phyloP scores from a whole-genome alignment of 1,140 invertebrate species.

The Bombus turneri region DNA sequence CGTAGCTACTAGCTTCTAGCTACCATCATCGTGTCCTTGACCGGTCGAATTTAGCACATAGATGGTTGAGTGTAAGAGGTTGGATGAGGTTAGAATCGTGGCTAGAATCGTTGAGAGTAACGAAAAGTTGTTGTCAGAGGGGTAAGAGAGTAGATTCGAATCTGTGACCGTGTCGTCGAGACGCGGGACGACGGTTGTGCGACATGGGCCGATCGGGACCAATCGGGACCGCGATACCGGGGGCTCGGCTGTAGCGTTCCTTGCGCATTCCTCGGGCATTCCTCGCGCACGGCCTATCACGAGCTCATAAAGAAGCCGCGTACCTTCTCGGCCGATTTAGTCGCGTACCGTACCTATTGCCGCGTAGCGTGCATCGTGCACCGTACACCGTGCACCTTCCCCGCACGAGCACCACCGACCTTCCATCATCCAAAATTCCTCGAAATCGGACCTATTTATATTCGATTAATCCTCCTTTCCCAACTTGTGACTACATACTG shows the following conservation, averaged over 20 bases:
- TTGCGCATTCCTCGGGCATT: constrained; percentile 15
- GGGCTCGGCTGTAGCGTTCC: constrained; percentile 37
- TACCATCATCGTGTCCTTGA: neutral
- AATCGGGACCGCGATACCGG: constrained; percentile 27
- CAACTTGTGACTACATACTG: neutral
- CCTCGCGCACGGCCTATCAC: constrained; percentile 24
- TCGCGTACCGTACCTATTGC: constrained; percentile 42
- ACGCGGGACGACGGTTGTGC: neutral
- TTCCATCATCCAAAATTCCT: neutral
- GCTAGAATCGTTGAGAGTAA: neutral
- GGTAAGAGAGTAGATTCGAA: neutral
- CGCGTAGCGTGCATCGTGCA: constrained; percentile 33
- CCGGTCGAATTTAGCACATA: neutral
- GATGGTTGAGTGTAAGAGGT: neutral
- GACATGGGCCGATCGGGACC: neutral
- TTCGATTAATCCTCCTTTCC: neutral
- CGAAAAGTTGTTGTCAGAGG: neutral
- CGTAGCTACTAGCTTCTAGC: too few relatives aligned
- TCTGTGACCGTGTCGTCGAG: neutral
- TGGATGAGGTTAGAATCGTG: neutral
- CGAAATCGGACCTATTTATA: neutral
- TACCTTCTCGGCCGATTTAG: constrained; percentile 52
- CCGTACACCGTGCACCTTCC: neutral
- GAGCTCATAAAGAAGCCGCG: constrained; percentile 58
- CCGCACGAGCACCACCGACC: neutral